Conservation (phyloP, 2,888 invertebrate species). For the Gymnoscelis rufifasciata region DNA sequence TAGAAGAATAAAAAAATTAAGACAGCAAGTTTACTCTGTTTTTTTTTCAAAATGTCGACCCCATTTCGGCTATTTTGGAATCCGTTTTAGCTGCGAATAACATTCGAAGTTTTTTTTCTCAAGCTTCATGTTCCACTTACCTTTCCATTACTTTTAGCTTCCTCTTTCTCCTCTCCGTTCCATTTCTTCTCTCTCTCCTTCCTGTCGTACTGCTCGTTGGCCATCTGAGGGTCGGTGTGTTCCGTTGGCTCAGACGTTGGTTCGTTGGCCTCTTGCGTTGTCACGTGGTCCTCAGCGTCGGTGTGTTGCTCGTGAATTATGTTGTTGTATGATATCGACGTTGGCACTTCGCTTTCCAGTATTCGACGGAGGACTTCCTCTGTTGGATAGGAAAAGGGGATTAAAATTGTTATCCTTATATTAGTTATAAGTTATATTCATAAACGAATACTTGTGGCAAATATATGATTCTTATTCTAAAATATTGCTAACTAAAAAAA, state of each 20-base stretch:
- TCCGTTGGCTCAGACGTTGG: not conserved
- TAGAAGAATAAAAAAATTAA: too few relatives aligned
- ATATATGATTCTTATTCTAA: too few relatives aligned
- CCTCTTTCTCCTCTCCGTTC: not conserved
- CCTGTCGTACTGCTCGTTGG: conserved; percentile 1
- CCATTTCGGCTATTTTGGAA: too few relatives aligned
- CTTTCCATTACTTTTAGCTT: conserved; percentile 10
- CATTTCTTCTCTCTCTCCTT: conserved; percentile 4
- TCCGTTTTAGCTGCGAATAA: too few relatives aligned
- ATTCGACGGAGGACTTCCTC: conserved; percentile 68
- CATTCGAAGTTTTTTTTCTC: too few relatives aligned
- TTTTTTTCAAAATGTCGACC: too few relatives aligned
- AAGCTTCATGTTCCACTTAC: not conserved
- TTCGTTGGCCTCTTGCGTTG: not conserved
- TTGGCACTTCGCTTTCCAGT: conserved; percentile 53
- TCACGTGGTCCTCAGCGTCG: not conserved
- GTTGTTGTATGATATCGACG: conserved; percentile 32
- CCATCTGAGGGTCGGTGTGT: not conserved
- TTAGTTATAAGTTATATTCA: not conserved
- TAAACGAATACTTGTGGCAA: too few relatives aligned
- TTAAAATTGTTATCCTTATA: not conserved
- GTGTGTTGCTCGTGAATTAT: conserved; percentile 32
- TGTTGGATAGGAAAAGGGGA: conserved; percentile 26
- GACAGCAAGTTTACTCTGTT: too few relatives aligned
- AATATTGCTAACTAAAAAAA: too few relatives aligned